Base-by-base conservation (phyloP, 2,113 vertebrate genomes). In the Pelmatolapia mariae region DNA sequence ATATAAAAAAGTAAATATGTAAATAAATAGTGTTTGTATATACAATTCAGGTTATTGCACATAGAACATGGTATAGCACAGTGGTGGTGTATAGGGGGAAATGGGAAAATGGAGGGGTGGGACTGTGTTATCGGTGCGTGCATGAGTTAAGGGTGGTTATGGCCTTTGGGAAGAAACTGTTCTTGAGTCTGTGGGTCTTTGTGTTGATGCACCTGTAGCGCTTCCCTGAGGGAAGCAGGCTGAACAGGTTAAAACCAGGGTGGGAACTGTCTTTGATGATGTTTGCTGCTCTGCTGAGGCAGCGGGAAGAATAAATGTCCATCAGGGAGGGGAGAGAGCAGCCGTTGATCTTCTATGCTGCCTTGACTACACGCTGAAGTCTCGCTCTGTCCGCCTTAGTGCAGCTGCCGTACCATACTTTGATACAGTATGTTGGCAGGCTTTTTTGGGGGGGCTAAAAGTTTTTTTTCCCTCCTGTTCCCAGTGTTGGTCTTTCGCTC, bases 121-220 rank as follows among this genome's bases (percentile, higher is more conserved):
- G 54, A 0, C 54, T 57, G 54, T 26, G 54, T 15, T 26, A 57
- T 26, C 2, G 4, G 24, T 57, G 0, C 0, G 0, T 57, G 54
- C 15, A 3, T 57, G 12, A 57, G 24, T 3, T 57, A 5, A 57
- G 54, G 54, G 12, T 26, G 54, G 54, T 56, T 54, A 54, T 24
- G 53, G 11, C 53, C 54, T 56, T 59, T 29, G 56, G 13, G 24
- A 59, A 59, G 56, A 59, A 59, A 59, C 56, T 10, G 26, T 6
- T 18, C 15, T 18, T 59, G 56, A 59, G 26, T 31, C 26, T 59
- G 56, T 59, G 56, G 56, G 26, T 18, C 26, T 59, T 59, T 18
- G 56, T 59, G 56, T 0, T 59, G 56, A 31, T 59, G 56, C 5
- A 59, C 8, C 2, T 31, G 56, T 31, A 59, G 56, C 2, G 1